Conservation (phyloP, 2,113 vertebrate genomes). For the Chloropsis hardwickii region DNA sequence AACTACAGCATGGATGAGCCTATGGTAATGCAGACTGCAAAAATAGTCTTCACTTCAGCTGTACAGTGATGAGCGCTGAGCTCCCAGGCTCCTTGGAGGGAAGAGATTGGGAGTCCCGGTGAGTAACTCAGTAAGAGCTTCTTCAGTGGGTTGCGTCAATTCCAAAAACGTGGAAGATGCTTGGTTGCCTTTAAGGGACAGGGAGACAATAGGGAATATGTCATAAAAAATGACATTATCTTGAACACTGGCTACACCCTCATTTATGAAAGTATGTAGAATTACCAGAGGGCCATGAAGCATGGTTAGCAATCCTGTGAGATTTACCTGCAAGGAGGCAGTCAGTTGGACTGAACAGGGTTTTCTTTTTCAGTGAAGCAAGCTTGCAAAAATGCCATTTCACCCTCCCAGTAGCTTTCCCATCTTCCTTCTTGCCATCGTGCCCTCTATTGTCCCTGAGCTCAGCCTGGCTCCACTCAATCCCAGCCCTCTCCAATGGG, state of each 20-base stretch:
- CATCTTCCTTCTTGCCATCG: background rate
- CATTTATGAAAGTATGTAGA: background rate
- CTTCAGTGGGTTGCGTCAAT: conserved; percentile 22
- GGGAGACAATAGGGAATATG: conserved; percentile 30
- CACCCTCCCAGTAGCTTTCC: background rate
- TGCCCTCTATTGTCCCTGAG: background rate
- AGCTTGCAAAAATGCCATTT: background rate
- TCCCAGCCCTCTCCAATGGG: fast-evolving
- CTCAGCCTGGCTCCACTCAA: background rate
- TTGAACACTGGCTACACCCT: conserved; percentile 31
- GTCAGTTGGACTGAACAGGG: background rate
- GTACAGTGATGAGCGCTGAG: background rate
- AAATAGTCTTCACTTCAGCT: conserved; percentile 42
- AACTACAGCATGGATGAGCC: background rate
- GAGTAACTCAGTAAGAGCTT: conserved; percentile 58
- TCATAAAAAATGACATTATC: conserved; percentile 49
- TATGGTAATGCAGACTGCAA: conserved; percentile 25
- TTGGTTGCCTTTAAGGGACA: conserved; percentile 49
- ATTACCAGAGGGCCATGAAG: conserved; percentile 16
- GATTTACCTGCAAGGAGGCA: conserved; percentile 6
- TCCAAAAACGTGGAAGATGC: background rate
- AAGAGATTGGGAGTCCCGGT: conserved; percentile 55
- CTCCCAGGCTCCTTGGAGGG: conserved; percentile 37
- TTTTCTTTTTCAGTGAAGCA: background rate
- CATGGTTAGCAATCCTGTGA: conserved; percentile 13